Evolutionary conservation across 1,140 invertebrate genomes (phyloP), one percentile per base, ranked within the genome.

Genomic region (Camponotus floridanus): DNA sequence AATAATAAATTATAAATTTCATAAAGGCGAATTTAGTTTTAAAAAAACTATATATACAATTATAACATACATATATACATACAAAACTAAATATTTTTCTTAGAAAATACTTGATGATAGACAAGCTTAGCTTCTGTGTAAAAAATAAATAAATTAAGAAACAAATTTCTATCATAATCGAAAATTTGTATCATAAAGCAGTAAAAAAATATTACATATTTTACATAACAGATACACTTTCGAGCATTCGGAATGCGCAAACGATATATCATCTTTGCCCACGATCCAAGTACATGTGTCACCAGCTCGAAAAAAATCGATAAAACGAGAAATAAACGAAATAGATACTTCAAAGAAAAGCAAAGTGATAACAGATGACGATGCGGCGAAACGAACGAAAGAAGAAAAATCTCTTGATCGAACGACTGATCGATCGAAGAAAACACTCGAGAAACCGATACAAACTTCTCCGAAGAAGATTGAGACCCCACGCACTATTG

Each of bases 281-380:
- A 93, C 92, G 2, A 92, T 93, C n/a, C 91, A 84, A 85, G 92
- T 92, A 13, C 83, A 86, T 7, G 91, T 93, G 3, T 91, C 91
- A 9, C 89, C 91, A 8, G 86, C 85, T 0, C 89, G 86, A 59
- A 88, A 68, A 74, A 87, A 86, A 76, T 7, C 31, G 13, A 33
- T 39, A 18, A 87, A 85, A 3, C 65, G 68, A 68, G 71, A 86
- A 15, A 33, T 15, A 13, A 2, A 70, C n/a, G 71, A 86, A 15
- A 21, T 15, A 13, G 3, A 70, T 15, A n/a, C 15, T 0, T 55
- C 11, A 11, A 78, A 87, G 11, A 88, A 11, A 9, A 65, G 8
- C 11, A 85, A 85, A 65, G 18, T 8, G 21, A 42, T 86, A 59
- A 36, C 11, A 8, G n/a, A 48, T n/a, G 62, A 36, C 26, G 21